Evolutionary conservation across 1,140 invertebrate genomes (phyloP).

Genomic region (Zaprionus tsacasi): DNA sequence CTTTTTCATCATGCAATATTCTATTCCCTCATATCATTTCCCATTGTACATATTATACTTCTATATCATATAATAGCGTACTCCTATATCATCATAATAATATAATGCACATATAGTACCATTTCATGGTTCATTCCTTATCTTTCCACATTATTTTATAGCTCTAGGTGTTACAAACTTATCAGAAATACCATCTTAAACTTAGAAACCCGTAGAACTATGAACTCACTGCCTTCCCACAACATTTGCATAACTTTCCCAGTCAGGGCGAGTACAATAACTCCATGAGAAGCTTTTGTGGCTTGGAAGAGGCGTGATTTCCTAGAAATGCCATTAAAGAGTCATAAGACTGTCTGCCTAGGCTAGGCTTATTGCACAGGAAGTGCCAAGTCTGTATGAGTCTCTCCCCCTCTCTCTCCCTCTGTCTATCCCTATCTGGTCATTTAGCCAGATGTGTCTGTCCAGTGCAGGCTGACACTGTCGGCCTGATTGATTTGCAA

Average conservation of each 20-base stretch:
- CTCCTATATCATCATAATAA: too few relatives aligned
- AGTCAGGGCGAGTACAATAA: neutral
- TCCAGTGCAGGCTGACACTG: slow-evolving; percentile 15
- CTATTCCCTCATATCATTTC: too few relatives aligned
- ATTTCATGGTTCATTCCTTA: too few relatives aligned
- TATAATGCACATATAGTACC: too few relatives aligned
- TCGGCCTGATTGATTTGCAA: slow-evolving; percentile 57
- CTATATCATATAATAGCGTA: too few relatives aligned
- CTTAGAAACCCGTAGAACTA: neutral
- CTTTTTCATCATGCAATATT: too few relatives aligned
- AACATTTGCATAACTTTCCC: neutral
- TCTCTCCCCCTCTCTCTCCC: too few relatives aligned
- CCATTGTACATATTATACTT: too few relatives aligned
- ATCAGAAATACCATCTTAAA: neutral
- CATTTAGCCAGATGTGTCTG: slow-evolving; percentile 47
- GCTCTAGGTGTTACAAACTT: neutral
- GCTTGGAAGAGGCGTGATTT: slow-evolving; percentile 1
- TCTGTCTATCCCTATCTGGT: slow-evolving; percentile 15
- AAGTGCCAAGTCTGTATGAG: slow-evolving; percentile 2
- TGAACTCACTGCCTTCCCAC: neutral
- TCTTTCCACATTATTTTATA: too few relatives aligned
- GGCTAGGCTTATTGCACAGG: neutral
- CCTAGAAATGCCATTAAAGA: neutral
- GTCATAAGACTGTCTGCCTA: slow-evolving; percentile 1
- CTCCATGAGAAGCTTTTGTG: neutral